phyloP scores from a whole-genome alignment of 2,113 vertebrate species.

The Pseudopodoces humilis region DNA sequence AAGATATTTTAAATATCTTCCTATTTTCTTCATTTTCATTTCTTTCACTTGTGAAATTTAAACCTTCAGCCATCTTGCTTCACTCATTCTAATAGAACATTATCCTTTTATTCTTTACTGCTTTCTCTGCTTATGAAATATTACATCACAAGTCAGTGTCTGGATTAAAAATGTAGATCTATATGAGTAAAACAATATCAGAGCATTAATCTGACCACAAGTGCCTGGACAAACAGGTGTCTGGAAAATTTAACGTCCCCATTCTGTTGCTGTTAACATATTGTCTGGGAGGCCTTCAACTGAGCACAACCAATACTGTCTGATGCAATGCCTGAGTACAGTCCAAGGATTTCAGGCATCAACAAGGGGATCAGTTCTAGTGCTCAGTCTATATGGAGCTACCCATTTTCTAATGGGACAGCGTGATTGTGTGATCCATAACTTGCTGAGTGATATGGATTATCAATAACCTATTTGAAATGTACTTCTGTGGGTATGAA shows the following conservation, averaged over 20 bases:
- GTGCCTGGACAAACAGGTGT: accelerated
- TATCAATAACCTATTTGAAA: neutral
- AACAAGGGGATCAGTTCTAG: neutral
- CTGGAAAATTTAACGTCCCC: neutral
- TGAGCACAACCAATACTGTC: neutral
- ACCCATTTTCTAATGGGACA: neutral
- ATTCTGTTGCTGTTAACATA: neutral
- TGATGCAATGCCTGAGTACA: neutral
- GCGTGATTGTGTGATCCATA: neutral
- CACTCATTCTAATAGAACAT: neutral
- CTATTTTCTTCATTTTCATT: neutral
- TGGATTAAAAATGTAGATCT: neutral
- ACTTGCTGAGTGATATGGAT: neutral
- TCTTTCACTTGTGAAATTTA: neutral
- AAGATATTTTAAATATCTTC: neutral
- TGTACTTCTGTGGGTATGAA: neutral
- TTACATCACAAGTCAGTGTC: neutral
- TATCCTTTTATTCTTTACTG: neutral
- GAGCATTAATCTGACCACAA: neutral
- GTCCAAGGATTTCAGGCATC: neutral
- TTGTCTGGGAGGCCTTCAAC: neutral
- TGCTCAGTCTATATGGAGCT: neutral
- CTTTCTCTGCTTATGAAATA: neutral
- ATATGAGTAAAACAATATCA: neutral
- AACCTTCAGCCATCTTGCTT: neutral